Evolutionary conservation across 37 sponge, comb jelly and placozoan species (phyloP), one percentile per base, ranked within the genome.

Genomic region (Dysidea cf. avara): DNA sequence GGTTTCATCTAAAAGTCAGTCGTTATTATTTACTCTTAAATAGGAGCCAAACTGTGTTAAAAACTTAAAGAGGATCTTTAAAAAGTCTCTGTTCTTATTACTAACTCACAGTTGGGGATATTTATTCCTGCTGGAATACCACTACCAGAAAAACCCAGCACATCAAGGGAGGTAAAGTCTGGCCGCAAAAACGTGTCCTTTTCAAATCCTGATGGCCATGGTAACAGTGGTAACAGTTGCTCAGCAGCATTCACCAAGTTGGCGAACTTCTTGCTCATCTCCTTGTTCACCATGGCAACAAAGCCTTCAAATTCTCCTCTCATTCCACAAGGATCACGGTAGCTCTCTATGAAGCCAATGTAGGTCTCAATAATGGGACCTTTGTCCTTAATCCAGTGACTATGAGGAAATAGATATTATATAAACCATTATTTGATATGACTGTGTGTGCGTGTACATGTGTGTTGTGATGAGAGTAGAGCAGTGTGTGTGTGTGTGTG

Each of bases 221-320:
- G 96, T 9, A 95, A 83, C 30, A 61, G 25, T 5, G 66, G 37
- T 47, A 95, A 64, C 29, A 95, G 39, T 0, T 55, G 18, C 76
- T 91, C 90, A 21, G 96, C 92, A 32, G 70, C 62, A 20, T 65
- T 12, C 6, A 95, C 96, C 37, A 95, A 64, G 3, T 75, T n/a
- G 33, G 71, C 28, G 35, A 95, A 95, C 84, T 91, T 91, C 20
- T 62, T 57, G 77, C 92, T 95, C 94, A 84, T 87, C 3, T 57
- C 76, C 76, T 95, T 95, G 79, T 95, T 87, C 21, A 95, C 96
- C 55, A 95, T 69, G 0, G 96, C 96, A 24, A 95, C 96, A 77
- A 95, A 95, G 11, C 96, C 92, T 91, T 95, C 96, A 76, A 36
- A 95, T 43, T 95, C 96, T 63, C 86, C 96, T 60, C 96, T 64